Conservation (phyloP, 2,888 invertebrate genomes). For the Lasioglossum oenotherae region DNA sequence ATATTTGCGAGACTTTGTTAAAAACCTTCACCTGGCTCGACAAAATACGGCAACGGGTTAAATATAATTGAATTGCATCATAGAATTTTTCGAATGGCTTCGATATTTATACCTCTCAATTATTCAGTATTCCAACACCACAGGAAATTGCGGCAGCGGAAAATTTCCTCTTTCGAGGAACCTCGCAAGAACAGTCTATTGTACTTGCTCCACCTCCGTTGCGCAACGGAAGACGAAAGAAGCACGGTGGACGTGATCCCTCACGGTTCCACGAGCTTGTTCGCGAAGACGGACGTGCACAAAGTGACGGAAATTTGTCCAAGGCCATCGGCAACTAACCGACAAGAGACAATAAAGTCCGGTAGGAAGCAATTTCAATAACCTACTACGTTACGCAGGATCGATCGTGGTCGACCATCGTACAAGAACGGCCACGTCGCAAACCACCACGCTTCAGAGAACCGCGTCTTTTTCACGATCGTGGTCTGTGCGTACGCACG, state of each 20-base stretch:
- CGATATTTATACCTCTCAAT: too few species aligned
- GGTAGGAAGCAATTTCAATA: conserved; percentile 60
- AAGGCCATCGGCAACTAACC: conserved; percentile 44
- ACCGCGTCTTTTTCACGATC: conserved; percentile 15
- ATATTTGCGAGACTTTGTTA: too few species aligned
- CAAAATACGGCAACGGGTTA: too few species aligned
- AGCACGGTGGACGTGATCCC: not conserved
- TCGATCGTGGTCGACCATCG: conserved; percentile 46
- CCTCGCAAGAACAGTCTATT: not conserved
- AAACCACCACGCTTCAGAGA: conserved; percentile 26
- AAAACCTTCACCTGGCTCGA: too few species aligned
- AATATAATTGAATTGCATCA: too few species aligned
- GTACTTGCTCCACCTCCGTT: not conserved
- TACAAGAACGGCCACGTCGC: not conserved
- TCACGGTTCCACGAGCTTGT: not conserved
- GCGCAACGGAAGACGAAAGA: not conserved
- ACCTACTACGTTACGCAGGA: conserved; percentile 47
- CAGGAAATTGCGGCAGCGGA: not conserved
- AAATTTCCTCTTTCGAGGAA: not conserved
- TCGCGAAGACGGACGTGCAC: conserved; percentile 8
- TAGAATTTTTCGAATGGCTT: too few species aligned
- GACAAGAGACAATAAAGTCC: conserved; percentile 45
- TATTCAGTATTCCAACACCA: not conserved
- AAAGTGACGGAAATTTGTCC: conserved; percentile 47
- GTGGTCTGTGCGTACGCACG: not conserved